These are phyloP conservation scores for Ciconia nigra DNA, from an alignment of 2,797 vertebrate genomes.

Conservation along the genomic window DNA sequence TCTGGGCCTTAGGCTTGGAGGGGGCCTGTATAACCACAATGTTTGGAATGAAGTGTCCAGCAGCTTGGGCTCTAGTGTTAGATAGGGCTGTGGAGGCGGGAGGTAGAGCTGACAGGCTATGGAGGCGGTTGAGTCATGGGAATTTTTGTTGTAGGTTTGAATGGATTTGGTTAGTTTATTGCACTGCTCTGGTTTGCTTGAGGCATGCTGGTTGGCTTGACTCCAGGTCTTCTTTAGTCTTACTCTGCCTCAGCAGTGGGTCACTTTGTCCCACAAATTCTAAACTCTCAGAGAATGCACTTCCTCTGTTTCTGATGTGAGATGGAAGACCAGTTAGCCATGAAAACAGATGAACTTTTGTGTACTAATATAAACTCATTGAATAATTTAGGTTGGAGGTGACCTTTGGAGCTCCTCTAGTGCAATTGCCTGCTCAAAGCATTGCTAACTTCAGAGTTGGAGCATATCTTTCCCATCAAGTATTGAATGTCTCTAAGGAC, in stretches of 20 bases:
- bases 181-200: neutral
- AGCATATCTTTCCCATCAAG: neutral
- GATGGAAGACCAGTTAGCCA: neutral
- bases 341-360: neutral
- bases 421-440: neutral
- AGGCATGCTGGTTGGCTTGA: neutral
- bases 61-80: neutral
- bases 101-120: neutral
- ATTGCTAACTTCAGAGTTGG: neutral
- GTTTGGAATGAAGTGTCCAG: neutral
- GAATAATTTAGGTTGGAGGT: neutral
- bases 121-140: conserved; percentile 33
- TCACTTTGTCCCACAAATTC: neutral
- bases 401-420: neutral
- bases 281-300: neutral
- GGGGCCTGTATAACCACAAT: neutral
- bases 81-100: conserved; percentile 15
- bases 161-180: conserved; percentile 56
- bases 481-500: neutral
- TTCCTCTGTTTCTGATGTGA: neutral
- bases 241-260: neutral
- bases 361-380: neutral
- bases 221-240: neutral
- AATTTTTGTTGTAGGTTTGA: conserved; percentile 34
- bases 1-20: neutral